Conservation (phyloP, 2,113 vertebrate genomes). For the Mesembrinibis cayennensis region DNA sequence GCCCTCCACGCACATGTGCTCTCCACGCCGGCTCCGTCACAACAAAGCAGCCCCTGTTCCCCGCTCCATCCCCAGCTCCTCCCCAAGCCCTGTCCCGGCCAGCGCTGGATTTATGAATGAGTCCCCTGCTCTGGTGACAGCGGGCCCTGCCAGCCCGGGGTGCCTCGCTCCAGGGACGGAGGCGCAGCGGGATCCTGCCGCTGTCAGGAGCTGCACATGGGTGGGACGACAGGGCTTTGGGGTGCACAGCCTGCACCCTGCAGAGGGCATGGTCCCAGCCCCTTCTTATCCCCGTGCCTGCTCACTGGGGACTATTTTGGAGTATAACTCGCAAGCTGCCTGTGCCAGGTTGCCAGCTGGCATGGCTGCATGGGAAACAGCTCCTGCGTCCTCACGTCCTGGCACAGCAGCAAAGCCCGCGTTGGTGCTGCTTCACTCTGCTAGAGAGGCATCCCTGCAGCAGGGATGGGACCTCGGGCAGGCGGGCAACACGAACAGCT, state of each 20-base stretch:
- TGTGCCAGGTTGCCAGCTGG: slow-evolving; percentile 15
- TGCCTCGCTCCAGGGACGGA: neutral
- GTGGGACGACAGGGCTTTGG: neutral
- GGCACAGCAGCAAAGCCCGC: neutral
- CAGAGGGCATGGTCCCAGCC: neutral
- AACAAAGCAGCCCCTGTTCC: slow-evolving; percentile 24
- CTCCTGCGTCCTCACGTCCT: neutral
- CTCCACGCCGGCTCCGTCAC: neutral
- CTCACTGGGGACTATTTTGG: neutral
- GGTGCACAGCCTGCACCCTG: fast-evolving
- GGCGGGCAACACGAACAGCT: neutral
- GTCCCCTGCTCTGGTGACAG: neutral
- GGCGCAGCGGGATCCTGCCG: fast-evolving
- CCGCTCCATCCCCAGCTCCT: neutral
- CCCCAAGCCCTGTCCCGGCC: neutral
- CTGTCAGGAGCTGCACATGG: neutral
- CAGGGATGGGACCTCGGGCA: neutral
- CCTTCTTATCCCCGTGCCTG: neutral
- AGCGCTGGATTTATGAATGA: slow-evolving; percentile 24
- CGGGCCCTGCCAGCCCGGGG: neutral
- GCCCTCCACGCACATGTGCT: neutral
- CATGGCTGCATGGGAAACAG: neutral
- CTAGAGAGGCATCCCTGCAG: neutral
- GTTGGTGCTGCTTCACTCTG: neutral
- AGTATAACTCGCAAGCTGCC: neutral